phyloP scores from a whole-genome alignment of 2,797 vertebrate species.

The Parauchenoglanis punctatus region DNA sequence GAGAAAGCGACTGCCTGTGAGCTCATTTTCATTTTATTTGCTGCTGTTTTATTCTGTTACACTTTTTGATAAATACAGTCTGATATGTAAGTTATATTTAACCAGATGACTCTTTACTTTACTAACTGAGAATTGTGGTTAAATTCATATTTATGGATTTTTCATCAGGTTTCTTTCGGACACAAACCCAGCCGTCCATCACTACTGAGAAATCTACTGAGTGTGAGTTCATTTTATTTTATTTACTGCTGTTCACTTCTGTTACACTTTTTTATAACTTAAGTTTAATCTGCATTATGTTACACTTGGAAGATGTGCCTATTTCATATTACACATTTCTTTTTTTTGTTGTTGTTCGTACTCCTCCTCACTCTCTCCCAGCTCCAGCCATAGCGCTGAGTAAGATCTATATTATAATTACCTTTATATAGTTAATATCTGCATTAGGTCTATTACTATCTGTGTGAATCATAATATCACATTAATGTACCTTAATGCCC shows the following conservation, averaged over 20 bases:
- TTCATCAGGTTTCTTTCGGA: background rate
- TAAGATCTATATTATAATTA: background rate
- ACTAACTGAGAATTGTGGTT: background rate
- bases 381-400: background rate
- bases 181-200: background rate
- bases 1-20: background rate
- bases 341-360: too few relatives aligned
- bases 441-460: too few relatives aligned
- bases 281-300: too few relatives aligned
- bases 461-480: too few relatives aligned
- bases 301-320: too few relatives aligned
- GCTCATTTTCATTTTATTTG: background rate
- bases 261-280: too few relatives aligned
- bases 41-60: background rate
- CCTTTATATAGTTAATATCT: too few relatives aligned
- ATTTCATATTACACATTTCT: too few relatives aligned
- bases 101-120: background rate
- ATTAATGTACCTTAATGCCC: too few relatives aligned
- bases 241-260: background rate
- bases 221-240: background rate
- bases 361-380: background rate
- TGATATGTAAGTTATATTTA: constrained; percentile 27
- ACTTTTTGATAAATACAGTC: too few relatives aligned
- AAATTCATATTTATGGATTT: background rate
- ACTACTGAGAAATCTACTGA: accelerated